These are phyloP conservation scores for Nyleta sp. DNA, from an alignment of 2,888 invertebrate species.

Conservation along the genomic window DNA sequence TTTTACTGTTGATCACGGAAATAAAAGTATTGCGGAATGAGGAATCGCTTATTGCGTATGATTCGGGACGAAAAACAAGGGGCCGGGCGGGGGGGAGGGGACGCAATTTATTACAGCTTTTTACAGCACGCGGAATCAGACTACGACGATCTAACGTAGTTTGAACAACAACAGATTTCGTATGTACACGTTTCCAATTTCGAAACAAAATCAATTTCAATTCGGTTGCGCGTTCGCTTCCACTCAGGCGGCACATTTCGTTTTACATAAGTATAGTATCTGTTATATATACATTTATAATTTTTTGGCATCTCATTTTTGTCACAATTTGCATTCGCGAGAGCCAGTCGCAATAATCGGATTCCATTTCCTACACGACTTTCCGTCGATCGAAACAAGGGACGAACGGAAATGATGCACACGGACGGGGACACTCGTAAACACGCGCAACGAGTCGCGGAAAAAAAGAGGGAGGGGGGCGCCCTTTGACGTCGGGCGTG, in stretches of 20 bases:
- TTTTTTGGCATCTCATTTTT: constrained; percentile 49
- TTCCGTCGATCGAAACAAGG: constrained; percentile 16
- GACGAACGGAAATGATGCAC: constrained; percentile 13
- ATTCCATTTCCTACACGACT: constrained; percentile 37
- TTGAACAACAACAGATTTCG: constrained; percentile 31
- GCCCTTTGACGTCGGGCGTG: constrained; percentile 10
- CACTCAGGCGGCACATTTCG: constrained; percentile 37
- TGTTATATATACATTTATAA: constrained; percentile 45
- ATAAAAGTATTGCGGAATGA: constrained; percentile 1
- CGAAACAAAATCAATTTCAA: constrained; percentile 45
- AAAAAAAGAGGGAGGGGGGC: not conserved
- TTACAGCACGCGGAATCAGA: constrained; percentile 19
- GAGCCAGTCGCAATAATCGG: constrained; percentile 33
- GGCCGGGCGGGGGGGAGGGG: too few relatives aligned
- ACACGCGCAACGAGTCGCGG: not conserved
- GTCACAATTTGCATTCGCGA: constrained; percentile 24
- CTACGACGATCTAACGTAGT: constrained; percentile 19
- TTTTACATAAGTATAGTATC: constrained; percentile 38
- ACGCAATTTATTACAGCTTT: constrained; percentile 11
- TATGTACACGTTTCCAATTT: constrained; percentile 39
- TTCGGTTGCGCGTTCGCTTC: constrained; percentile 43
- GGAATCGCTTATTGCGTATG: not conserved
- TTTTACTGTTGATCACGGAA: constrained; percentile 2
- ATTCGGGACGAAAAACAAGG: too few relatives aligned
- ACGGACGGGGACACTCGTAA: not conserved